Evolutionary conservation across 2,113 vertebrate genomes (phyloP).

Genomic region (Diadophis punctatus): DNA sequence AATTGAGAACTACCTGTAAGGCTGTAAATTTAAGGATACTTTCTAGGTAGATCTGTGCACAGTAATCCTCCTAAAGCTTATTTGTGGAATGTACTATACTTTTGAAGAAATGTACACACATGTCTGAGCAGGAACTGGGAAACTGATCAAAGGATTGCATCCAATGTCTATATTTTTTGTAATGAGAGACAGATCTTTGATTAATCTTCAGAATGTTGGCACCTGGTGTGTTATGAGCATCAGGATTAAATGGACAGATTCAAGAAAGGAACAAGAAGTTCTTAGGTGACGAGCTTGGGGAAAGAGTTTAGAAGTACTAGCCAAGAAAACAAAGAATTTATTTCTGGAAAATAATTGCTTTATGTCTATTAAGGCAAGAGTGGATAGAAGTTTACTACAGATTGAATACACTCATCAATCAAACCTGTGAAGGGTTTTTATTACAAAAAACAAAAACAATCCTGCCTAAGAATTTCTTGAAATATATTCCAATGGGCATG

Average conservation of each 20-base stretch:
- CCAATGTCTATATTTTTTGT: not conserved
- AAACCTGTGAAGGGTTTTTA: not conserved
- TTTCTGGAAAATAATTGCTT: not conserved
- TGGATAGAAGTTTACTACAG: not conserved
- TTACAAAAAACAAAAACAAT: not conserved
- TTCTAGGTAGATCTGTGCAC: not conserved
- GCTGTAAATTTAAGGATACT: too few species aligned
- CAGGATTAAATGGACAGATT: not conserved
- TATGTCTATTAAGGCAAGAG: not conserved
- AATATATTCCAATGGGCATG: not conserved
- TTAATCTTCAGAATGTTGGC: not conserved
- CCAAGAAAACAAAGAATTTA: not conserved
- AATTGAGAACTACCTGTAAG: not conserved
- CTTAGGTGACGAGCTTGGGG: not conserved
- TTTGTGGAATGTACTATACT: not conserved
- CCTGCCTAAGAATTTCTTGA: not conserved
- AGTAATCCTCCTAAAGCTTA: not conserved
- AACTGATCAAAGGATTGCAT: not conserved
- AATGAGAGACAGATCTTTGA: not conserved
- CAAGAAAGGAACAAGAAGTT: not conserved
- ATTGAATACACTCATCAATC: not conserved
- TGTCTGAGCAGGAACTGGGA: not conserved
- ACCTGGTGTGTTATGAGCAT: not conserved
- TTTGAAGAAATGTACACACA: not conserved
- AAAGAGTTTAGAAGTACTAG: not conserved